Conservation (phyloP, 53 echinoderm and acorn worm species). For the Pentamera pediparva region DNA sequence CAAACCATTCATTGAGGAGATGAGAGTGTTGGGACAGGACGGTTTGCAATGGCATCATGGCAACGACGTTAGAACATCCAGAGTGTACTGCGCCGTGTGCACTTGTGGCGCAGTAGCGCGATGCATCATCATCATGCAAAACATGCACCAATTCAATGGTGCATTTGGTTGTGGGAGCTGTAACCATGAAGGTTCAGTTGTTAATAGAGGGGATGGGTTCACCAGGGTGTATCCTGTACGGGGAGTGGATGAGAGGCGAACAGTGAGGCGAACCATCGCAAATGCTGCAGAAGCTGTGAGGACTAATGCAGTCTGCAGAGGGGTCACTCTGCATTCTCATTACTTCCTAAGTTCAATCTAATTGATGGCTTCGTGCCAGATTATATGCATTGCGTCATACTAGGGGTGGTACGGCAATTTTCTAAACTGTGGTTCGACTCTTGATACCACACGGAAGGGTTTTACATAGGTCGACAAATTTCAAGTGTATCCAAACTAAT, state of each 20-base stretch:
- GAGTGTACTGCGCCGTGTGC: constrained; percentile 28
- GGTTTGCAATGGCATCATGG: constrained; percentile 14
- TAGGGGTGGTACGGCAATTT: constrained; percentile 36
- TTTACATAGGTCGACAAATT: neutral
- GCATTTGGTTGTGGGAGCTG: constrained; percentile 48
- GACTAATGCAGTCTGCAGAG: neutral
- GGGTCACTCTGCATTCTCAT: constrained; percentile 21
- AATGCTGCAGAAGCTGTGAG: neutral
- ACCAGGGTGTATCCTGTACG: constrained; percentile 31
- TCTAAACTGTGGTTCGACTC: constrained; percentile 30
- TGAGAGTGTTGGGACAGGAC: constrained; percentile 10
- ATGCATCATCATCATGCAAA: constrained; percentile 18
- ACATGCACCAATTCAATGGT: constrained; percentile 50
- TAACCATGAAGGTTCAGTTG: constrained; percentile 32
- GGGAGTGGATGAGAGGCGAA: neutral
- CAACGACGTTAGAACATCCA: neutral
- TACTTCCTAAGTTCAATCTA: constrained; percentile 26
- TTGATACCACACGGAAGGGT: neutral
- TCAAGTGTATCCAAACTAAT: neutral
- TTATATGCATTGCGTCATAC: constrained; percentile 40
- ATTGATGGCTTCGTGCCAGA: constrained; percentile 33
- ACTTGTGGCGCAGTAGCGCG: constrained; percentile 45
- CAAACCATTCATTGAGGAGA: constrained; percentile 39
- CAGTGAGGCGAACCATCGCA: neutral
- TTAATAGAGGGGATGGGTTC: constrained; percentile 26